Base-by-base conservation (phyloP, 2,113 vertebrate species). In the Orycteropus afer region DNA sequence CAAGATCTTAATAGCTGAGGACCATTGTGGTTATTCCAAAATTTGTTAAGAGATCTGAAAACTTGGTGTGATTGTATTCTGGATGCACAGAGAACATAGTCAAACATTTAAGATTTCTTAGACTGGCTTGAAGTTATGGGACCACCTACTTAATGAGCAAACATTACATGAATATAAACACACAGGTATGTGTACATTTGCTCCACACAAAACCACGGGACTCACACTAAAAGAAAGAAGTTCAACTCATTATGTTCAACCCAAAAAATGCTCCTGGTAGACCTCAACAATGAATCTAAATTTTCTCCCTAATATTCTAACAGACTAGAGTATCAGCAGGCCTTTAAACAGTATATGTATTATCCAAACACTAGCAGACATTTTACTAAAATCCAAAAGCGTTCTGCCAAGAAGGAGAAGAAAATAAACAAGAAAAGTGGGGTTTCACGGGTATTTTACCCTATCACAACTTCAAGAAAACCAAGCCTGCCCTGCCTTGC, bases 321-420 rank as follows among this genome's bases (percentile, higher is more conserved):
- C 27, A 65, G 71, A 79, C 83, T 80, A 53, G n/a, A 55, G 20
- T 34, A 86, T 73, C 29, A 53, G 14, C 7, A 18, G 23, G 59
- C n/a, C 69, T 93, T 92, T 76, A 87, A 45, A 49, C 45, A 47
- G 85, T 23, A 32, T n/a, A 73, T 25, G 76, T 89, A 78, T 40
- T 51, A 89, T 25, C 22, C 61, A 76, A 69, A 89, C 42, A 12
- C 85, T 40, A 40, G 27, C 53, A 85, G 49, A 69, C 27, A 45
- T 88, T 61, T 88, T 25, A 40, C 25, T 37, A 42, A 42, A 42
- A 73, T n/a, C 34, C 37, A 65, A 59, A 86, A 84, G 22, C 0
- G 0, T 45, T 93, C n/a, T 80, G 42, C 90, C 80, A 53, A 81
- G 45, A 55, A 77, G 12, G 42, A 53, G 82, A 79, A 65, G n/a